phyloP scores from a whole-genome alignment of 2,113 vertebrate genomes.

The Lepidothrix coronata region DNA sequence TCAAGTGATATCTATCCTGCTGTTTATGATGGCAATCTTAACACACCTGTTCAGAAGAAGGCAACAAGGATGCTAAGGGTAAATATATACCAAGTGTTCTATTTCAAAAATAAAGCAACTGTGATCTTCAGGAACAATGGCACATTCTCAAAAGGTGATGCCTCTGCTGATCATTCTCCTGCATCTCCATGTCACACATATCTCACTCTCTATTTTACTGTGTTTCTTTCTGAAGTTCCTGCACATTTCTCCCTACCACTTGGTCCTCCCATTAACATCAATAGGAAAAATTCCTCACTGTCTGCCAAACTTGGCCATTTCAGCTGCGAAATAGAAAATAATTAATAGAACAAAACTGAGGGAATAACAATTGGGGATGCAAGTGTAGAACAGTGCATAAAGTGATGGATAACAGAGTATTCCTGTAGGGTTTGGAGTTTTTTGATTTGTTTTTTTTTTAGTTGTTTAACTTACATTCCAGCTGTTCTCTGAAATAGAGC shows the following conservation, averaged over 20 bases:
- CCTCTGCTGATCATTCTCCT: not conserved
- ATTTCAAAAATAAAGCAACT: not conserved
- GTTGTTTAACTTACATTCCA: not conserved
- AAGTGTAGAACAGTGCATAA: not conserved
- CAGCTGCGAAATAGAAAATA: not conserved
- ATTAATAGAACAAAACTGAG: not conserved
- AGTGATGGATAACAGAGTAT: not conserved
- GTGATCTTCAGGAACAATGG: not conserved
- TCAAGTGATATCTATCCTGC: not conserved
- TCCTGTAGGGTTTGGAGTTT: not conserved
- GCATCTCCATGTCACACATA: not conserved
- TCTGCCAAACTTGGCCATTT: not conserved
- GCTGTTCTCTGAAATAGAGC: not conserved
- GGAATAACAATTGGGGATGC: not conserved
- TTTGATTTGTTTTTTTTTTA: not conserved
- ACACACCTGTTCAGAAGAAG: not conserved
- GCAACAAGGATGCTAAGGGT: not conserved
- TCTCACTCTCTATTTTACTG: not conserved
- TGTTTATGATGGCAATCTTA: not conserved
- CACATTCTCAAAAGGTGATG: not conserved
- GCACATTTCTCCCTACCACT: not conserved
- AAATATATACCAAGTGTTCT: not conserved
- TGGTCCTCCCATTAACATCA: not conserved
- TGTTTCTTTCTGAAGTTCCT: not conserved
- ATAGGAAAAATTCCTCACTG: not conserved